Evolutionary conservation across 2,888 invertebrate genomes (phyloP).

Genomic region (Syritta pipiens): DNA sequence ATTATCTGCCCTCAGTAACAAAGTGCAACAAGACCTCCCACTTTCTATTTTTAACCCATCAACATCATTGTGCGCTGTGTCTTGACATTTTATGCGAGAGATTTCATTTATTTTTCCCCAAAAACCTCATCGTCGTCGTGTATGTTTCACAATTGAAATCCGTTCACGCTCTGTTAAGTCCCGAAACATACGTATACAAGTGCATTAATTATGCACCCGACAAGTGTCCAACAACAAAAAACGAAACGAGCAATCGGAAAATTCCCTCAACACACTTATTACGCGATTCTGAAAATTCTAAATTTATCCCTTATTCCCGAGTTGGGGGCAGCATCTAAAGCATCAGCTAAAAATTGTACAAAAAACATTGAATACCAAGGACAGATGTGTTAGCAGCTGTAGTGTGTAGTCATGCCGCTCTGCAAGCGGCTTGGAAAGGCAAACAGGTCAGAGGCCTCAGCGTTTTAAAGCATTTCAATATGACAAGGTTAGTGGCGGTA

Average conservation of each 20-base stretch:
- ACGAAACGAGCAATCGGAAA: slow-evolving; percentile 33
- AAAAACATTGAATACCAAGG: slow-evolving; percentile 27
- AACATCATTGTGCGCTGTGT: no score
- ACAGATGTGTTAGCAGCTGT: slow-evolving; percentile 50
- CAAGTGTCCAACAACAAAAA: slow-evolving; percentile 21
- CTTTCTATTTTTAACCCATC: no score
- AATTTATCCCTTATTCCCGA: slow-evolving; percentile 55
- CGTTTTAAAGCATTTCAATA: slow-evolving; percentile 43
- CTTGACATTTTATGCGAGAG: no score
- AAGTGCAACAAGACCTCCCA: no score
- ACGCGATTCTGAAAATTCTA: slow-evolving; percentile 61
- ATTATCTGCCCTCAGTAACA: no score
- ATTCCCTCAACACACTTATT: slow-evolving; percentile 54
- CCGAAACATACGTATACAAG: slow-evolving; percentile 17
- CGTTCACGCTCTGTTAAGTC: slow-evolving; percentile 25
- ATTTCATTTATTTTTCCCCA: no score
- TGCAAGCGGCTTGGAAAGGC: slow-evolving; percentile 51
- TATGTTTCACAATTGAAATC: neutral
- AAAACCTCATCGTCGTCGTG: no score
- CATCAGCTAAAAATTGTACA: slow-evolving; percentile 9
- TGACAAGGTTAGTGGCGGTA: slow-evolving; percentile 59
- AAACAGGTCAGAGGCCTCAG: slow-evolving; percentile 52
- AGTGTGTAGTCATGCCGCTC: slow-evolving; percentile 35
- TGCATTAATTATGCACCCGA: slow-evolving; percentile 24
- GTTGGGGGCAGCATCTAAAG: slow-evolving; percentile 58